Conservation (phyloP, 1,140 invertebrate species). For the Diorhabda carinulata region DNA sequence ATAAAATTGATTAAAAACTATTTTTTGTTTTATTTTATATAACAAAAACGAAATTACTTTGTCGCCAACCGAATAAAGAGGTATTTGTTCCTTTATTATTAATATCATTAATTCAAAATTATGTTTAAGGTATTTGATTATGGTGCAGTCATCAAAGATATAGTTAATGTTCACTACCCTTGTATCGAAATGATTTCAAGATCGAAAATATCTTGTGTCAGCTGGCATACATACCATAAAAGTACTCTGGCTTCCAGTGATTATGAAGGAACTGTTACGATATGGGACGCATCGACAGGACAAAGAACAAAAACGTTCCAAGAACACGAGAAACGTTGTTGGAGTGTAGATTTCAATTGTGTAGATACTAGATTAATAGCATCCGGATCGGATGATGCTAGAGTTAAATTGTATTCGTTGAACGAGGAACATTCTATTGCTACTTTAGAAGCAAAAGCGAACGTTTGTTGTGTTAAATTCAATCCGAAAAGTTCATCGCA, state of each 20-base stretch:
- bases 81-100: no score
- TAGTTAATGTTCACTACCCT: slow-evolving; percentile 87
- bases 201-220: slow-evolving; percentile 93
- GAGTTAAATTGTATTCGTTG: slow-evolving; percentile 91
- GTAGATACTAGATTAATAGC: slow-evolving; percentile 88
- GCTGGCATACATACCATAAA: slow-evolving; percentile 93
- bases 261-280: slow-evolving; percentile 89
- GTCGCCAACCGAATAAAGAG: no score
- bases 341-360: slow-evolving; percentile 95
- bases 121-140: slow-evolving; percentile 74
- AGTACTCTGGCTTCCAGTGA: slow-evolving; percentile 83
- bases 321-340: slow-evolving; percentile 94
- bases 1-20: no score
- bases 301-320: slow-evolving; percentile 70
- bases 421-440: slow-evolving; percentile 84
- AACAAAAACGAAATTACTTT: no score
- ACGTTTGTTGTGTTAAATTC: slow-evolving; percentile 96
- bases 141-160: slow-evolving; percentile 76
- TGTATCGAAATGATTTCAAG: slow-evolving; percentile 88
- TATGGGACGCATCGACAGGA: slow-evolving; percentile 89
- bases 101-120: no score
- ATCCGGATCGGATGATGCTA: slow-evolving; percentile 91
- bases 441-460: slow-evolving; percentile 84
- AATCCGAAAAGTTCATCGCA: slow-evolving; percentile 84
- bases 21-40: no score